Conservation (phyloP, 2,888 invertebrate species). For the Cephus rjabovi region DNA sequence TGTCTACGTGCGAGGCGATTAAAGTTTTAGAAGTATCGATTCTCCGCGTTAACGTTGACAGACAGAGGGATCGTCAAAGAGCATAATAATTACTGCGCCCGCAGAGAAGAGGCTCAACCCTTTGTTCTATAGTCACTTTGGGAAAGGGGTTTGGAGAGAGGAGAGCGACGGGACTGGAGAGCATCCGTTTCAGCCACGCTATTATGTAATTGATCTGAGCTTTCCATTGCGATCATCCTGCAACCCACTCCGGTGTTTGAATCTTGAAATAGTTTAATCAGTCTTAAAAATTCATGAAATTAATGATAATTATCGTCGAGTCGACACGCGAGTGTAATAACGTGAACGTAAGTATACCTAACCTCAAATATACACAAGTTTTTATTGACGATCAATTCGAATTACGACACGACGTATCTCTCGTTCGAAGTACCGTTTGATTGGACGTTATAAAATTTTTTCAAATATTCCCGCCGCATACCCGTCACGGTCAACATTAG, state of each 20-base stretch:
- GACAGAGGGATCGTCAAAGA: constrained; percentile 64
- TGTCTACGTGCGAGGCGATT: constrained; percentile 47
- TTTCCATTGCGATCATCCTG: constrained; percentile 51
- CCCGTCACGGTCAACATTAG: neutral
- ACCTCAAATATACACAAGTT: neutral
- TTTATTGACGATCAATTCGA: neutral
- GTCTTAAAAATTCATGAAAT: neutral
- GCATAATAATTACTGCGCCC: constrained; percentile 65
- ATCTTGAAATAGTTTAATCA: neutral
- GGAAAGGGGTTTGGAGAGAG: constrained; percentile 45
- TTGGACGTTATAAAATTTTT: neutral
- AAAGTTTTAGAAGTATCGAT: constrained; percentile 64
- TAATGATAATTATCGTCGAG: neutral
- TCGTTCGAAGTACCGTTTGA: neutral
- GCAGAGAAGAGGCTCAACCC: constrained; percentile 64
- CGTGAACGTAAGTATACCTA: neutral
- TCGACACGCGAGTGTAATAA: neutral
- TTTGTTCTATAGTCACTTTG: constrained; percentile 66
- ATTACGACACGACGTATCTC: neutral
- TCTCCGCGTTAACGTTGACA: constrained; percentile 55
- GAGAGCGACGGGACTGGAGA: constrained; percentile 31
- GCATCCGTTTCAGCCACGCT: constrained; percentile 58
- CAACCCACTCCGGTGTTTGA: constrained; percentile 21
- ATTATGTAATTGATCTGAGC: constrained; percentile 61
- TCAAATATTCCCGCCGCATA: neutral